These are phyloP conservation scores for Sabatieria punctata DNA, from an alignment of 2,888 invertebrate genomes.

Conservation along the genomic window DNA sequence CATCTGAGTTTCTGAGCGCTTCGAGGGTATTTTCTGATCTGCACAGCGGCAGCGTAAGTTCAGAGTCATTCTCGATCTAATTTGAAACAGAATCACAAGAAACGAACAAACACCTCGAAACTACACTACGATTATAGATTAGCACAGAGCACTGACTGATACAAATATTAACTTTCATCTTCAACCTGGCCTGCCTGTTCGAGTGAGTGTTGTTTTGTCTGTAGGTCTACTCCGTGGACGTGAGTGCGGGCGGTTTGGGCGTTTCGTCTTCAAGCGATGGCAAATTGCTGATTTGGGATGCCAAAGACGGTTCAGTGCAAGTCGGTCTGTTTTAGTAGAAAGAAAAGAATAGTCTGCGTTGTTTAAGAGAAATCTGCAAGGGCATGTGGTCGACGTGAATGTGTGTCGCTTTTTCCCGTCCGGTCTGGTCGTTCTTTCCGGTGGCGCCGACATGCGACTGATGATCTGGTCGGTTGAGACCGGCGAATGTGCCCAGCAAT, in stretches of 20 bases:
- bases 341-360: too few relatives aligned
- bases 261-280: conserved; percentile 47
- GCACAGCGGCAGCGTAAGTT: too few relatives aligned
- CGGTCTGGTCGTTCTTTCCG: conserved; percentile 48
- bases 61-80: too few relatives aligned
- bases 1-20: too few relatives aligned
- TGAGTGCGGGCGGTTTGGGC: conserved; percentile 45
- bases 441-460: conserved; percentile 50
- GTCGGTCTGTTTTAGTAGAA: too few relatives aligned
- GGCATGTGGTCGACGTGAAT: conserved; percentile 52
- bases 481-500: conserved; percentile 48
- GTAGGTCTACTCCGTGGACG: conserved; percentile 43
- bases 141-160: too few relatives aligned
- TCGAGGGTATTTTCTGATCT: too few relatives aligned
- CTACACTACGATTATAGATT: too few relatives aligned
- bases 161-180: too few relatives aligned
- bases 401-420: conserved; percentile 53
- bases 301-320: conserved; percentile 42
- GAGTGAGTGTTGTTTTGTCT: conserved; percentile 4
- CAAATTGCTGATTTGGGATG: conserved; percentile 47
- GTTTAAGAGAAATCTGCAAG: conserved; percentile 41
- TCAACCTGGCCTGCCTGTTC: too few relatives aligned
- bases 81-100: too few relatives aligned
- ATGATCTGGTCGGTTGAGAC: conserved; percentile 54
- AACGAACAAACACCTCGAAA: too few relatives aligned